Evolutionary conservation across 2,888 invertebrate genomes (phyloP).

Genomic region (Mimumesa dahlbomi): DNA sequence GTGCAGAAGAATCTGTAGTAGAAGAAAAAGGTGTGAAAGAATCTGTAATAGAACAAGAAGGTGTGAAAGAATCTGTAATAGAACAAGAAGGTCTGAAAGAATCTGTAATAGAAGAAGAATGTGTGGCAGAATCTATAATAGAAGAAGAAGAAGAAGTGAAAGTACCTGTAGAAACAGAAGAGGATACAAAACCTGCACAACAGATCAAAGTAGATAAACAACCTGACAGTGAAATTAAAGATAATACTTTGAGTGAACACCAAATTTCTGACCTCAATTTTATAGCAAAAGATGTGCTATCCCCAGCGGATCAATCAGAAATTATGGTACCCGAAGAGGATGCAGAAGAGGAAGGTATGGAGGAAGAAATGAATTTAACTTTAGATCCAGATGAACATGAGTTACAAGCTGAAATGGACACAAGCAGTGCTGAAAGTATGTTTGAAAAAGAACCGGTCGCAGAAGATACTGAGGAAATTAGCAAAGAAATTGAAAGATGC

Average conservation of each 20-base stretch:
- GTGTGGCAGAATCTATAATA: not conserved
- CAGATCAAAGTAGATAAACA: not conserved
- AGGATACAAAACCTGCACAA: not conserved
- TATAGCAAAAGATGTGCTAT: constrained; percentile 25
- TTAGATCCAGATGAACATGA: constrained; percentile 51
- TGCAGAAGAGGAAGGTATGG: constrained; percentile 16
- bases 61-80: too few species aligned
- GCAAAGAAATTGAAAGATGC: constrained; percentile 18
- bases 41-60: too few species aligned
- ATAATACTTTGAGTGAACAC: not conserved
- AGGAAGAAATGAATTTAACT: constrained; percentile 46
- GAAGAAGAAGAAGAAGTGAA: constrained; percentile 10
- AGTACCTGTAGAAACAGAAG: not conserved
- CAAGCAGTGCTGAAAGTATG: constrained; percentile 16
- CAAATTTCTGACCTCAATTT: constrained; percentile 1
- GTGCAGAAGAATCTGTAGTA: too few species aligned
- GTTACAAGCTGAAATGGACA: constrained; percentile 9
- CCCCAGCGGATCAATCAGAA: not conserved
- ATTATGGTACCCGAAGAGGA: constrained; percentile 1
- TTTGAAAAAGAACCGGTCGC: not conserved
- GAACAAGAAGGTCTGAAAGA: too few species aligned
- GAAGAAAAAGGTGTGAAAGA: too few species aligned
- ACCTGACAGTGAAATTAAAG: not conserved
- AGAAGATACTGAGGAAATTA: constrained; percentile 19
- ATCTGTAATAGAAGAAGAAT: too few species aligned